These are phyloP conservation scores for Orussus abietinus DNA, from an alignment of 1,140 invertebrate genomes.

Conservation along the genomic window DNA sequence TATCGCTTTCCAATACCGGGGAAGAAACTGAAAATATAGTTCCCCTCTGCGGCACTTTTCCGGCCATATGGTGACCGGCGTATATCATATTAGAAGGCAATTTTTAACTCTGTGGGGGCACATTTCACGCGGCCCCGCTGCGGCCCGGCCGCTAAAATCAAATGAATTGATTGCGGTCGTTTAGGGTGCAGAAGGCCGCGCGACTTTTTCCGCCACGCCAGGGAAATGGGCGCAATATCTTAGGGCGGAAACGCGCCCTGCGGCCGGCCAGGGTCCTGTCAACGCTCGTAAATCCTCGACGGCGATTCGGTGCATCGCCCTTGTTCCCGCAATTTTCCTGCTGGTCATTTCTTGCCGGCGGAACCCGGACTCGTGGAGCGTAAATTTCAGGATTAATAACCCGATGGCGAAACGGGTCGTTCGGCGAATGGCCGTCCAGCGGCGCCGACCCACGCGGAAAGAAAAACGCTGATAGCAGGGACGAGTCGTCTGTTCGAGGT, in stretches of 20 bases:
- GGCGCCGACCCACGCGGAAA: no score
- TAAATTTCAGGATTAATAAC: no score
- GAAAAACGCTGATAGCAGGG: no score
- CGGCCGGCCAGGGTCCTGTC: constrained; percentile 20
- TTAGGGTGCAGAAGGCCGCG: neutral
- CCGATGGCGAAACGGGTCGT: no score
- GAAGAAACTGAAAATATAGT: constrained; percentile 11
- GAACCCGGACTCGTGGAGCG: no score
- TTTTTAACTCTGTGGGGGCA: constrained; percentile 5
- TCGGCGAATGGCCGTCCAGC: no score
- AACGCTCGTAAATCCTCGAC: constrained; percentile 21
- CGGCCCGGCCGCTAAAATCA: constrained; percentile 8
- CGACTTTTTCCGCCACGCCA: constrained; percentile 5
- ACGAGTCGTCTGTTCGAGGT: no score
- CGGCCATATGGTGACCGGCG: constrained; percentile 7
- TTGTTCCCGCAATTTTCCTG: constrained; percentile 4
- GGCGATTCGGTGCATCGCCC: no score
- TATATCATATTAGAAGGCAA: constrained; percentile 12
- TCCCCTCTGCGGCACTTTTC: constrained; percentile 8
- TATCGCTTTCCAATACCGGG: constrained; percentile 10
- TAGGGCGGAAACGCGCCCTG: constrained; percentile 25
- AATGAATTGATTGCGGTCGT: constrained; percentile 8
- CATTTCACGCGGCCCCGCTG: constrained; percentile 3
- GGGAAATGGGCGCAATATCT: constrained; percentile 19
- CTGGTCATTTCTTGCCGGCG: no score